These are phyloP conservation scores for Crocuta crocuta DNA, from an alignment of 2,113 vertebrate species.

Conservation along the genomic window DNA sequence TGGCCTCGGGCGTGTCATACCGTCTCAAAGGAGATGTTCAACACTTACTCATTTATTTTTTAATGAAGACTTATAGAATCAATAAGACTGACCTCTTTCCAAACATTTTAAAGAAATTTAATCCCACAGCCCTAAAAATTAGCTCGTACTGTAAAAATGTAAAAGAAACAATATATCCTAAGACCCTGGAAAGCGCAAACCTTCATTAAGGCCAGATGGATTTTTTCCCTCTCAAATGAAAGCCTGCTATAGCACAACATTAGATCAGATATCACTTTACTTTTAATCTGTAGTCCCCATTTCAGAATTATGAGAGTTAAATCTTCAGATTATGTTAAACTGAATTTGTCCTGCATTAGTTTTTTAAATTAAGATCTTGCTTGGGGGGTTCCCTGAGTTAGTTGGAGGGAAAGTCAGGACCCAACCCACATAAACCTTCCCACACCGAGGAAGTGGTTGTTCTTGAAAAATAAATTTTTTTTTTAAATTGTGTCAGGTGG, in stretches of 20 bases:
- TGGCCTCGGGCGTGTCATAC: not conserved
- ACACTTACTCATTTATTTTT: constrained; percentile 56
- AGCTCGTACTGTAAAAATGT: constrained; percentile 71
- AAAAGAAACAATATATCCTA: constrained; percentile 70
- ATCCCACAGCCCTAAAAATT: constrained; percentile 69
- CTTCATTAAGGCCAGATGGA: constrained; percentile 84
- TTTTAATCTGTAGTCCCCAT: constrained; percentile 66
- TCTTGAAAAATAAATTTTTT: not conserved
- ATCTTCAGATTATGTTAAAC: constrained; percentile 60
- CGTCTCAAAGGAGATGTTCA: constrained; percentile 51
- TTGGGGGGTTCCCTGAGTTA: not conserved
- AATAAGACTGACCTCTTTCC: constrained; percentile 63
- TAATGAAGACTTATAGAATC: constrained; percentile 75
- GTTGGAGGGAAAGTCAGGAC: constrained; percentile 36
- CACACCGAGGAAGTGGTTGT: not conserved
- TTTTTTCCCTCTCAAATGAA: constrained; percentile 67
- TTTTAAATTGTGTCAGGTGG: not conserved
- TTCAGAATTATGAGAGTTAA: constrained; percentile 53
- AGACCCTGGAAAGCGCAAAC: constrained; percentile 38
- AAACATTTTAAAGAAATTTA: constrained; percentile 64
- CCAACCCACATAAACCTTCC: not conserved
- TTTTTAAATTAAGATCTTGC: constrained; percentile 13
- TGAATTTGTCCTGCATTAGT: constrained; percentile 56
- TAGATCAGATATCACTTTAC: constrained; percentile 63
- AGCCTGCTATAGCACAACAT: constrained; percentile 20